Evolutionary conservation across 2,888 invertebrate genomes (phyloP).

Genomic region (Apodemia mormo): DNA sequence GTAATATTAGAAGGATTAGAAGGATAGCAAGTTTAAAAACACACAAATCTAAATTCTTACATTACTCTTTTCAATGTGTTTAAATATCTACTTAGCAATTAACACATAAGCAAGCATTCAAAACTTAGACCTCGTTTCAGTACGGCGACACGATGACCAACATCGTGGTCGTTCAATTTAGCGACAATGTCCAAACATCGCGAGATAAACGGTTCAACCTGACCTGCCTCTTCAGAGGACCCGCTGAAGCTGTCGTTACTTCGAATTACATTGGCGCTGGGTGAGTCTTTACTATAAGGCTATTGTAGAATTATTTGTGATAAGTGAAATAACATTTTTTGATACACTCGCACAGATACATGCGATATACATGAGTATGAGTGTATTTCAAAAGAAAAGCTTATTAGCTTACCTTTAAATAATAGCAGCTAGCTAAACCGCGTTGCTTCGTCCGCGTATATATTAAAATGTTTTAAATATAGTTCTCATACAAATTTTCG

Average conservation of each 20-base stretch:
- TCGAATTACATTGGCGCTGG: conserved; percentile 96
- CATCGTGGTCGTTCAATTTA: conserved; percentile 96
- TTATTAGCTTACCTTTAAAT: too few species aligned
- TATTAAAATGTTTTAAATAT: too few species aligned
- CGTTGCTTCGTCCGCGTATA: too few species aligned
- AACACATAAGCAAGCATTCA: neutral
- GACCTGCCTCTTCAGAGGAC: conserved; percentile 95
- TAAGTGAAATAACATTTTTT: neutral
- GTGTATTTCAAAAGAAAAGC: too few species aligned
- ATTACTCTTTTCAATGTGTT: too few species aligned
- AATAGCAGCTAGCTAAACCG: too few species aligned
- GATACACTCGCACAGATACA: neutral
- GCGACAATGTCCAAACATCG: conserved; percentile 95
- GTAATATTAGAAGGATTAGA: too few species aligned
- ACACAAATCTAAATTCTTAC: too few species aligned
- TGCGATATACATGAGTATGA: too few species aligned
- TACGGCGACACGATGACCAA: conserved; percentile 96
- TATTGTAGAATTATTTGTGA: neutral
- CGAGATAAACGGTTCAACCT: conserved; percentile 95
- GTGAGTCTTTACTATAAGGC: conserved; percentile 72
- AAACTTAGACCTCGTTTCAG: conserved; percentile 60
- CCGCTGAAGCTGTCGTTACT: conserved; percentile 95
- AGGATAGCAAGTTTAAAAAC: too few species aligned
- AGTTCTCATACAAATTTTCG: too few species aligned
- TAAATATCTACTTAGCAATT: neutral